Conservation (phyloP, 2,797 vertebrate species). For the Pseudopleuronectes americanus region DNA sequence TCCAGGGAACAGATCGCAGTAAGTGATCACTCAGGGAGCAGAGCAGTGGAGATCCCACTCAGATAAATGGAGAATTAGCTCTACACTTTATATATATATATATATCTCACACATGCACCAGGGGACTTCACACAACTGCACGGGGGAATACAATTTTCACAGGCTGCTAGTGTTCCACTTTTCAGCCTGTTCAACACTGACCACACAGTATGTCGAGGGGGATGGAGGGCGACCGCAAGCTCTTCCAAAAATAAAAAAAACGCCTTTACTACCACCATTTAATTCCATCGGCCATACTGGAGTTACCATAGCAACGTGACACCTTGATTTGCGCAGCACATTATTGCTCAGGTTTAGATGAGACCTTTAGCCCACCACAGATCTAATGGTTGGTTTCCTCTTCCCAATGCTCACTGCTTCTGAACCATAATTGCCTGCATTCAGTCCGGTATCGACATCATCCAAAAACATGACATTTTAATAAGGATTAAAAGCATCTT, state of each 20-base stretch:
- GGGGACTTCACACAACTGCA: conserved; percentile 2
- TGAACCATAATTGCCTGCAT: conserved; percentile 15
- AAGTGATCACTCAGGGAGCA: conserved; percentile 23
- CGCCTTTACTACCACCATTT: conserved; percentile 5
- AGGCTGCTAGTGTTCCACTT: background rate
- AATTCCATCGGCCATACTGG: conserved; percentile 31
- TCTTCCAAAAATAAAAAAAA: conserved; percentile 27
- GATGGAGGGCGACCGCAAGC: conserved; percentile 7
- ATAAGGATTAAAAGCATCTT: conserved; percentile 27
- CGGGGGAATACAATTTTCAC: background rate
- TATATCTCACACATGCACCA: conserved; percentile 17
- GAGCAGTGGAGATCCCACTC: conserved; percentile 39
- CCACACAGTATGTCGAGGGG: conserved; percentile 5
- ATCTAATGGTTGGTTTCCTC: conserved; percentile 40
- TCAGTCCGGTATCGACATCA: conserved; percentile 22
- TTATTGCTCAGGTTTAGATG: conserved; percentile 37
- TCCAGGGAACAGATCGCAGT: conserved; percentile 25
- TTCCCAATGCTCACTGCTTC: conserved; percentile 1
- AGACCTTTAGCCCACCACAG: conserved; percentile 48
- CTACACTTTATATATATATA: conserved; percentile 31
- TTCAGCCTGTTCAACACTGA: background rate
- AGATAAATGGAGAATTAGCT: conserved; percentile 48
- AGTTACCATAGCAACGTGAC: conserved; percentile 75
- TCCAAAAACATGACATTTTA: conserved; percentile 22
- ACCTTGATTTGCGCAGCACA: conserved; percentile 54